These are phyloP conservation scores for Hemibagrus guttatus DNA, from an alignment of 2,797 vertebrate genomes.

Conservation along the genomic window DNA sequence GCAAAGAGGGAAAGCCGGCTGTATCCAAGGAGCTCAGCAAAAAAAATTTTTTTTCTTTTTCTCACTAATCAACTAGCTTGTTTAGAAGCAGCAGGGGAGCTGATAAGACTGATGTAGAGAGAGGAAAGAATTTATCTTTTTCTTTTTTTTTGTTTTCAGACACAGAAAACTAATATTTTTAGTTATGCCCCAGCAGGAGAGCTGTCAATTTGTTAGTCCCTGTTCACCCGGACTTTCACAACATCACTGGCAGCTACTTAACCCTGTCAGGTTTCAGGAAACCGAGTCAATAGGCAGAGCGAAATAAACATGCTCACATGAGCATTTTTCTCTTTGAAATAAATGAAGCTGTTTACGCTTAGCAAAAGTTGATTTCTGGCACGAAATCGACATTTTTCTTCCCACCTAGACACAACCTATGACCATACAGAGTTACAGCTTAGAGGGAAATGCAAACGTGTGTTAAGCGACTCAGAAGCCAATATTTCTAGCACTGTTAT, in stretches of 20 bases:
- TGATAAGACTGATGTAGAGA: conserved; percentile 7
- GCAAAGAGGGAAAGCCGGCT: conserved; percentile 53
- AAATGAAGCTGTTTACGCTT: conserved; percentile 39
- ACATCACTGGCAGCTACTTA: conserved; percentile 45
- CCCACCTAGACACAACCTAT: conserved; percentile 20
- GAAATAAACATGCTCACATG: conserved; percentile 26
- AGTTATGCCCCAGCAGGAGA: conserved; percentile 32
- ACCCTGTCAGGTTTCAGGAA: conserved; percentile 49
- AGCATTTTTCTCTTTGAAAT: conserved; percentile 35
- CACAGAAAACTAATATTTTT: conserved; percentile 40
- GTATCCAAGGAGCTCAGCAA: conserved; percentile 47
- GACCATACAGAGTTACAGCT: not conserved
- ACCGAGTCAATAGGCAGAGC: conserved; percentile 13
- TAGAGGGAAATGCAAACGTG: conserved; percentile 25
- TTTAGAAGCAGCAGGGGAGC: conserved; percentile 30
- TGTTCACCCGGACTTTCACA: conserved; percentile 17
- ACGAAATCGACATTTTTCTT: not conserved
- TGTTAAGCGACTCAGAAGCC: not conserved
- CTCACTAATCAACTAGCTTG: conserved; percentile 33
- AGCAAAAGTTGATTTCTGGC: conserved; percentile 22
- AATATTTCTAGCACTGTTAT: not conserved
- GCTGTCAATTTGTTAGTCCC: conserved; percentile 44
- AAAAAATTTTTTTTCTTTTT: conserved; percentile 46
- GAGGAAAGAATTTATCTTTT: not conserved
- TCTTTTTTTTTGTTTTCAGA: conserved; percentile 16